Evolutionary conservation across 2,888 invertebrate species (phyloP).

Genomic region (Trachelus troglodyta): DNA sequence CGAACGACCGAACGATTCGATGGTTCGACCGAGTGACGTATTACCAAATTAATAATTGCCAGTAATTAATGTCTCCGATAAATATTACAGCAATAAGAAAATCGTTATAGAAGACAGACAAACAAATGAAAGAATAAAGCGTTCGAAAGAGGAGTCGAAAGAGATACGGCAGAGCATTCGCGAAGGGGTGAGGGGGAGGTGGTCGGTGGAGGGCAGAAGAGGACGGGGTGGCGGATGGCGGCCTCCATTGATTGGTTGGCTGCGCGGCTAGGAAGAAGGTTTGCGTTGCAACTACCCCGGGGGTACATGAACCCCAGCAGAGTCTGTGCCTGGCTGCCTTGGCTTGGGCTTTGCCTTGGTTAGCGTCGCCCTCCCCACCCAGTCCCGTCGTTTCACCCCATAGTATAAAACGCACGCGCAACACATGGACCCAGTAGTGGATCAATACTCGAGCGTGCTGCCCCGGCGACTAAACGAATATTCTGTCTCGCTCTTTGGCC

Average conservation of each 20-base stretch:
- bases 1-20: not conserved
- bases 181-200: not conserved
- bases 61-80: not conserved
- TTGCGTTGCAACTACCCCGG: slow-evolving; percentile 48
- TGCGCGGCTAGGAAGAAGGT: slow-evolving; percentile 48
- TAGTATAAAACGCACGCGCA: slow-evolving; percentile 53
- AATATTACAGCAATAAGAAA: not conserved
- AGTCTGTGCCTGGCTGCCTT: slow-evolving; percentile 26
- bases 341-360: slow-evolving; percentile 9
- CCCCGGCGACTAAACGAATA: slow-evolving; percentile 17
- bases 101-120: slow-evolving; percentile 4
- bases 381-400: slow-evolving; percentile 3
- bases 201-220: not conserved
- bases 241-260: slow-evolving; percentile 63
- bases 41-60: not conserved
- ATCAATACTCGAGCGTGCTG: slow-evolving; percentile 56
- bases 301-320: slow-evolving; percentile 57
- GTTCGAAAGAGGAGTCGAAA: slow-evolving; percentile 12
- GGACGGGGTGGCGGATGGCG: slow-evolving; percentile 24
- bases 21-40: not conserved
- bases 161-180: not conserved
- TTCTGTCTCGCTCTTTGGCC: slow-evolving; percentile 11
- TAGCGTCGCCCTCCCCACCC: slow-evolving; percentile 10
- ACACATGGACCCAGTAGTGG: slow-evolving; percentile 62
- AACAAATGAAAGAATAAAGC: not conserved